Evolutionary conservation across 2,113 vertebrate species (phyloP), one percentile per base, ranked within the genome.

Genomic region (Caranx ignobilis): DNA sequence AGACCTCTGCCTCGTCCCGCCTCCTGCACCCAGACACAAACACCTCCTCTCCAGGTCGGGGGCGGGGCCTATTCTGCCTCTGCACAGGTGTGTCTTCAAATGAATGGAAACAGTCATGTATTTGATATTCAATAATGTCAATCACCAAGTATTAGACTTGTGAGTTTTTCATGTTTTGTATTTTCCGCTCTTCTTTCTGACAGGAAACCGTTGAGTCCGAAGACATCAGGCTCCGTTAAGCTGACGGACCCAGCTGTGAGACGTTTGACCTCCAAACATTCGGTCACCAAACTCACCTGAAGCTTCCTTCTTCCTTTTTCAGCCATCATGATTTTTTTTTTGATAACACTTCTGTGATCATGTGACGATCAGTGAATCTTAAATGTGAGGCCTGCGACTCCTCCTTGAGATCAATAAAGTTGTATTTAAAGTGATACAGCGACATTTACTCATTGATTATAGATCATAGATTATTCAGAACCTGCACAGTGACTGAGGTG

Each of bases 71-170:
- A 1, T n/a, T 0, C 0, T 21, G 11, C 34, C 71, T 32, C 62
- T 76, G 66, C 47, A 37, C 75, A 89, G 89, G 83, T 87, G 18
- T 2, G 88, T 81, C 26, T 26, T 26, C 26, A 26, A 26, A 26
- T 26, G 1, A 26, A 26, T 26, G 26, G 26, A 26, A 26, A 26
- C 26, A 26, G 26, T 26, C 26, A 26, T 26, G 26, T 26, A 26
- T 37, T 68, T 35, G 32, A 21, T 39, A 21, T 67, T 50, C n/a
- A 21, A 35, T 6, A 18, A 10, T n/a, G 54, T 55, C 7, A 68
- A 1, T 39, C 19, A 52, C 48, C 7, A 50, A 2, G 18, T 41
- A 41, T 41, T 41, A 41, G 39, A 37, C 35, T 12, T 16, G 19
- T 11, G 10, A 54, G n/a, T 34, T 45, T 50, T 45, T n/a, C 48